Evolutionary conservation across 2,888 invertebrate species (phyloP).

Genomic region (Limulus polyphemus): DNA sequence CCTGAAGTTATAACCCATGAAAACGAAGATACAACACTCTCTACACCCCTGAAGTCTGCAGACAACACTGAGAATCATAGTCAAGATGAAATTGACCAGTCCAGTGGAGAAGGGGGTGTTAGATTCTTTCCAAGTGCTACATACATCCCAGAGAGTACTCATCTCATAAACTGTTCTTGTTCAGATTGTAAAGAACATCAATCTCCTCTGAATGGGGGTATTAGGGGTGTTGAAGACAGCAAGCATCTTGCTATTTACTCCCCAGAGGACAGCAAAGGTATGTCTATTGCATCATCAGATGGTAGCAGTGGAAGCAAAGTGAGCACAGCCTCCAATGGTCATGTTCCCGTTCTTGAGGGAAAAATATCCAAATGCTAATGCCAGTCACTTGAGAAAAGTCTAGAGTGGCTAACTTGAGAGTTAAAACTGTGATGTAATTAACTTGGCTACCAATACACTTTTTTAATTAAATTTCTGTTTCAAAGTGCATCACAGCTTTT

Average conservation of each 20-base stretch:
- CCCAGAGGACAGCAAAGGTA: slow-evolving; percentile 24
- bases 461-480: too few species aligned
- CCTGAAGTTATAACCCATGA: slow-evolving; percentile 14
- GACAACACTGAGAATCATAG: slow-evolving; percentile 6
- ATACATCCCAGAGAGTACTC: neutral
- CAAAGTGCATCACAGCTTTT: too few species aligned
- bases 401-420: too few species aligned
- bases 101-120: slow-evolving; percentile 14
- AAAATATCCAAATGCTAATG: too few species aligned
- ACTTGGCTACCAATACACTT: too few species aligned
- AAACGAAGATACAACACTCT: slow-evolving; percentile 12
- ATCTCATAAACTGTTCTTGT: neutral
- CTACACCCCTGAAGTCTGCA: slow-evolving; percentile 22
- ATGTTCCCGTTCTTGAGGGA: neutral
- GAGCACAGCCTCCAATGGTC: slow-evolving; percentile 23
- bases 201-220: neutral
- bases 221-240: slow-evolving; percentile 3
- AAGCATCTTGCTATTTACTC: slow-evolving; percentile 17
- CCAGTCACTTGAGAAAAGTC: too few species aligned
- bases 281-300: slow-evolving; percentile 22
- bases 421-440: too few species aligned
- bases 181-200: neutral
- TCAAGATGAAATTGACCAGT: slow-evolving; percentile 9
- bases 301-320: slow-evolving; percentile 25
- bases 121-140: slow-evolving; percentile 14